phyloP scores from a whole-genome alignment of 1,140 invertebrate genomes.

The Sitodiplosis mosellana region DNA sequence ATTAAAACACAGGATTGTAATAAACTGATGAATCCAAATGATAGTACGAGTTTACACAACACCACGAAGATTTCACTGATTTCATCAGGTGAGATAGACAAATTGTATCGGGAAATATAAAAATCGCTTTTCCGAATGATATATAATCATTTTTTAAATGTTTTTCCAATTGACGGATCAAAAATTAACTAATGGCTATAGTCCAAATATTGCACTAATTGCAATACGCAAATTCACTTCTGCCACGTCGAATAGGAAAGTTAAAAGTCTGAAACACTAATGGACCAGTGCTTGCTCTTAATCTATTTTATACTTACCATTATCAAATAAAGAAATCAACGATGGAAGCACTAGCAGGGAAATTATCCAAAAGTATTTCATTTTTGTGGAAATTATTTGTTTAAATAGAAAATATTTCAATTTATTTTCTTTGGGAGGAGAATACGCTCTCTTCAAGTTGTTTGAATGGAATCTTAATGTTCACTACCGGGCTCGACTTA shows the following conservation, averaged over 20 bases:
- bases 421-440: not conserved
- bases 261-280: not conserved
- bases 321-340: conserved; percentile 32
- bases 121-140: too few relatives aligned
- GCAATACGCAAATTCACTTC: not conserved
- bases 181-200: not conserved
- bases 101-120: too few relatives aligned
- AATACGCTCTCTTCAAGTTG: not conserved
- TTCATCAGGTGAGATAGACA: not conserved
- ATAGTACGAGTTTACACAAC: not conserved
- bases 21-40: not conserved
- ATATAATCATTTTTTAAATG: too few relatives aligned
- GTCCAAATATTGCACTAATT: not conserved
- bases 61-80: not conserved
- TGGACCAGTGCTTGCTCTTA: not conserved
- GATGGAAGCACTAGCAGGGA: conserved; percentile 33
- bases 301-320: conserved; percentile 28
- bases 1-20: not conserved
- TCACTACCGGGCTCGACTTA: too few relatives aligned
- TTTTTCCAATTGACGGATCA: conserved; percentile 2
- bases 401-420: not conserved
- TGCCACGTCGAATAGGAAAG: not conserved
- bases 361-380: conserved; percentile 36
- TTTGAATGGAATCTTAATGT: not conserved
- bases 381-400: conserved; percentile 16